Conservation (phyloP, 2,888 invertebrate species). For the Heliconius ismenius region DNA sequence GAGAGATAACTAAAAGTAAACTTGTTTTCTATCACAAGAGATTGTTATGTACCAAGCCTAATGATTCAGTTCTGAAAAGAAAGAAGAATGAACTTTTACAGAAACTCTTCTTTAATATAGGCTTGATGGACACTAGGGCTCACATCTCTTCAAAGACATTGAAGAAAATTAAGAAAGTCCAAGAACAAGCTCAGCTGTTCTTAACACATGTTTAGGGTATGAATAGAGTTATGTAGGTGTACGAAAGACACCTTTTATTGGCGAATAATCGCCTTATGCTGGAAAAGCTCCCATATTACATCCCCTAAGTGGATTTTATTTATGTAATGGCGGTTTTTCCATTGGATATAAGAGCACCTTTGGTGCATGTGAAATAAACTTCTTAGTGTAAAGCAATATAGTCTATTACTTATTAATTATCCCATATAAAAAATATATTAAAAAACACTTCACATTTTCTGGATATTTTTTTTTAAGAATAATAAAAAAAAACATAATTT, state of each 20-base stretch:
- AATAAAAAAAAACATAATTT: too few relatives aligned
- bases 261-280: conserved; percentile 33
- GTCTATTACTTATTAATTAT: conserved; percentile 27
- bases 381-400: conserved; percentile 72
- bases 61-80: conserved; percentile 54
- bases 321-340: conserved; percentile 62
- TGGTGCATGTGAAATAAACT: conserved; percentile 73
- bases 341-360: conserved; percentile 66
- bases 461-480: too few relatives aligned
- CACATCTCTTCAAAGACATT: conserved; percentile 54
- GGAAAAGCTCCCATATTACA: conserved; percentile 39
- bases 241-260: conserved; percentile 24
- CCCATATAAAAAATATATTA: neutral
- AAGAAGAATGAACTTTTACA: conserved; percentile 52
- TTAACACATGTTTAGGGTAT: conserved; percentile 64
- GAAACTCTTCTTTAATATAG: conserved; percentile 56
- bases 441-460: neutral
- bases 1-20: conserved; percentile 48
- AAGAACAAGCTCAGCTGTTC: conserved; percentile 63
- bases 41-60: conserved; percentile 52
- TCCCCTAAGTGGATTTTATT: conserved; percentile 54
- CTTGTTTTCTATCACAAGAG: conserved; percentile 56
- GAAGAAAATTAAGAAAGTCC: conserved; percentile 63
- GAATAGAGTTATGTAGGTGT: conserved; percentile 25
- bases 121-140: conserved; percentile 51